Base-by-base conservation (phyloP, 2,888 invertebrate genomes). In the Pristionchus entomophagus region DNA sequence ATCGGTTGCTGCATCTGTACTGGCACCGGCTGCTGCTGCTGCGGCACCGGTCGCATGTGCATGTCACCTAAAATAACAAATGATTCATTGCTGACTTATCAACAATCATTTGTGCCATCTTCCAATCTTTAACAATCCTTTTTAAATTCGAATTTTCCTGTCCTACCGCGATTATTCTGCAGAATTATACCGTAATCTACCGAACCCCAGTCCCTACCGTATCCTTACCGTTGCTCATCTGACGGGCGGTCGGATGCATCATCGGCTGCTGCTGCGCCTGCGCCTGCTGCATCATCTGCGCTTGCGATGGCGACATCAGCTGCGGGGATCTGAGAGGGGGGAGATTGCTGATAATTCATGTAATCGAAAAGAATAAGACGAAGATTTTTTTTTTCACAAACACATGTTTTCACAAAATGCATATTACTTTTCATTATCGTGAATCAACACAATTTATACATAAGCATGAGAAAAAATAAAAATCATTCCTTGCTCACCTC, bases 271-370 rank as follows among this genome's bases (percentile, higher is more conserved):
- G 38, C 59, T 41, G 59, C n/a, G 53, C 53, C 56, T 81, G 81
- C 49, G 6, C 12, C 59, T 82, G 78, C 35, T 32, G 84, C 69
- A 84, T 69, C 84, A 84, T 84, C 51, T 84, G 84, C 29, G 82
- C 82, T 26, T 82, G 62, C 41, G 82, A 59, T 0, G 82, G 82
- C 38, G 82, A 82, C 82, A 82, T 56, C 38, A 82, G 82, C 73
- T 73, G 38, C 41, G 82, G 82, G 2, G 82, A 82, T 45, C 82
- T 82, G 59, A 4, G 59, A 82, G 56, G n/a, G n/a, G n/a, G n/a
- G n/a, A n/a, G n/a, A n/a, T n/a, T n/a, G n/a, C n/a, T n/a, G n/a
- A n/a, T n/a, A n/a, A n/a, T n/a, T n/a, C n/a, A n/a, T n/a, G n/a
- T n/a, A n/a, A n/a, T n/a, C n/a, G n/a, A n/a, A n/a, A n/a, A n/a